These are phyloP conservation scores for Chaunax sp. DNA, from an alignment of 2,797 vertebrate species.

Conservation along the genomic window DNA sequence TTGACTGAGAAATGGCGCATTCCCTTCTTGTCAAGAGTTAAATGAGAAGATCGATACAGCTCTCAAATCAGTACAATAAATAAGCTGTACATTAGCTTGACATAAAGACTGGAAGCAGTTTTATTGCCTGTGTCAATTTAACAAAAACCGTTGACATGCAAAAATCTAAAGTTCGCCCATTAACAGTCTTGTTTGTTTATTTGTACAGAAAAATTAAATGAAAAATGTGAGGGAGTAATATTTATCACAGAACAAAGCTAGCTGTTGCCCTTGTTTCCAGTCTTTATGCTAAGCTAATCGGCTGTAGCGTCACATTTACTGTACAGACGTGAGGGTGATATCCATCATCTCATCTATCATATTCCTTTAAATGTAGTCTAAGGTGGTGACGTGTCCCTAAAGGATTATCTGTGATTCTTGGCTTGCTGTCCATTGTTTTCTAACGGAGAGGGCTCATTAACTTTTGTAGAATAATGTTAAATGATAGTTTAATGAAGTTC, in stretches of 20 bases:
- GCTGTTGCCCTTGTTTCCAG: neutral
- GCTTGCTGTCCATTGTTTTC: constrained; percentile 48
- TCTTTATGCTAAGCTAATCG: neutral
- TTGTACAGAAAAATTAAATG: neutral
- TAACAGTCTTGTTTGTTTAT: neutral
- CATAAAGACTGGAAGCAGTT: neutral
- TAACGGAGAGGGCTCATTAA: constrained; percentile 61
- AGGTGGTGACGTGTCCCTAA: constrained; percentile 16
- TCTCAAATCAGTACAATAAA: neutral
- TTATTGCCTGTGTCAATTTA: neutral
- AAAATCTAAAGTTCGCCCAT: constrained; percentile 2
- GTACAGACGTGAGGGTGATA: neutral
- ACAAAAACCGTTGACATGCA: neutral
- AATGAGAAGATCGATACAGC: neutral
- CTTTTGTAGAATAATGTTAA: constrained; percentile 50
- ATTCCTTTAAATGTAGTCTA: constrained; percentile 17
- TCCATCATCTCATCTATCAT: neutral
- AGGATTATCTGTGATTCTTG: constrained; percentile 19
- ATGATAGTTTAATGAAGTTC: constrained; percentile 20
- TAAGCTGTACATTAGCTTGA: constrained; percentile 8
- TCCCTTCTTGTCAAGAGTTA: constrained; percentile 6
- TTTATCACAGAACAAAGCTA: no score
- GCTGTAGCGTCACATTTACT: constrained; percentile 11
- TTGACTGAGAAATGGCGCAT: constrained; percentile 13
- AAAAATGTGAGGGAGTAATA: neutral